Percentiles rank a stretch among this genome's conserved stretches.
Conservation (phyloP, 2,113 vertebrate genomes). For the Sylvilagus bachmani region DNA sequence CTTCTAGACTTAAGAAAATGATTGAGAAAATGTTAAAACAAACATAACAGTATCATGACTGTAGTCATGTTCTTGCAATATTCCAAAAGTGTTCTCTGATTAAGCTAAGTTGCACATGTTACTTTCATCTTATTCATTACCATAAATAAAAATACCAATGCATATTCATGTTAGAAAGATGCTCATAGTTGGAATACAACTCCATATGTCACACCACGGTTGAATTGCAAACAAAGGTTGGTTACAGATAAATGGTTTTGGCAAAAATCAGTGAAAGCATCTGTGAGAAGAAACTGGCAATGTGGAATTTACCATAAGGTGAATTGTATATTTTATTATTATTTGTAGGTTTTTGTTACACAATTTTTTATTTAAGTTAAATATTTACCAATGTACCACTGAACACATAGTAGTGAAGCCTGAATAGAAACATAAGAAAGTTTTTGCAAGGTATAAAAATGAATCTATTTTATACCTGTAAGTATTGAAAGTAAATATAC, state of each 20-base stretch:
- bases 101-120: neutral
- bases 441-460: neutral
- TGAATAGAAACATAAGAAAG: neutral
- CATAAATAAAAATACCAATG: neutral
- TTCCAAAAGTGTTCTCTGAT: neutral
- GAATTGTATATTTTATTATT: neutral
- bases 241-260: neutral
- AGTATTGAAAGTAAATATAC: neutral
- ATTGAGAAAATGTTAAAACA: neutral
- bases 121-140: neutral
- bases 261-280: neutral
- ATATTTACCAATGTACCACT: neutral
- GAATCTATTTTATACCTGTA: neutral
- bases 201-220: neutral
- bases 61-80: neutral
- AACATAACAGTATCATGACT: neutral
- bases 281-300: neutral
- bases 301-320: neutral
- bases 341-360: constrained; percentile 7
- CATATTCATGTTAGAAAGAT: neutral
- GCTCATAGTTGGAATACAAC: too few relatives aligned
- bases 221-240: neutral
- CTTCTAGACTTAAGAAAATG: neutral
- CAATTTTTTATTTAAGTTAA: constrained; percentile 15
- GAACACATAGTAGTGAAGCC: neutral